These are phyloP conservation scores for Isurus oxyrinchus DNA, from an alignment of 2,113 vertebrate species.

Conservation along the genomic window DNA sequence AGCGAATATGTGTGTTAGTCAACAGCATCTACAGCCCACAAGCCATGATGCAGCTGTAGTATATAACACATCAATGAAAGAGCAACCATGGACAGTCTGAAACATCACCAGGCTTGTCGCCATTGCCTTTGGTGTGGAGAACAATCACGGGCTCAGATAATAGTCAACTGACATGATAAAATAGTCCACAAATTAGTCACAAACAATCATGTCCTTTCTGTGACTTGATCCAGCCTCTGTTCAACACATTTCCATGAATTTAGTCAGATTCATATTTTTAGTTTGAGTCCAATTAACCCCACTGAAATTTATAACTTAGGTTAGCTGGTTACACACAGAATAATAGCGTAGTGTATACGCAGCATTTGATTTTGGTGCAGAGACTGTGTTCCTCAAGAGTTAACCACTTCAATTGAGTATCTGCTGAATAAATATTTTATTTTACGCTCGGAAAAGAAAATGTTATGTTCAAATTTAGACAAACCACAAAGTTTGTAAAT, in stretches of 20 bases:
- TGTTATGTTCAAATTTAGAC: neutral
- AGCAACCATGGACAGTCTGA: neutral
- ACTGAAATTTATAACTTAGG: neutral
- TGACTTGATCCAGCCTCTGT: neutral
- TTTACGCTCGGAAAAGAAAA: neutral
- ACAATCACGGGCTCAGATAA: neutral
- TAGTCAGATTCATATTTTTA: neutral
- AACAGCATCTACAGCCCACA: neutral
- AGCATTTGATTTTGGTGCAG: neutral
- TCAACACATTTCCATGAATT: neutral
- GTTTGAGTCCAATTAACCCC: neutral
- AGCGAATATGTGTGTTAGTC: neutral
- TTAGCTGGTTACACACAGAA: neutral
- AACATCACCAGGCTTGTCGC: neutral
- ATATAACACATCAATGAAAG: neutral
- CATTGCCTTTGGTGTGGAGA: neutral
- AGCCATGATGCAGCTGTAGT: neutral
- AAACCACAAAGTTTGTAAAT: neutral
- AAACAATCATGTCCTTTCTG: neutral
- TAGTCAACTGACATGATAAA: neutral
- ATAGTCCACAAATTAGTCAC: neutral
- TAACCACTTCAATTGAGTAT: neutral
- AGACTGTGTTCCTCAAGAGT: neutral
- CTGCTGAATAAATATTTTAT: no score
- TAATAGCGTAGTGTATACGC: neutral